Evolutionary conservation across 2,888 invertebrate genomes (phyloP), one percentile per base, ranked within the genome.

Genomic region (Hypercompe scribonia): DNA sequence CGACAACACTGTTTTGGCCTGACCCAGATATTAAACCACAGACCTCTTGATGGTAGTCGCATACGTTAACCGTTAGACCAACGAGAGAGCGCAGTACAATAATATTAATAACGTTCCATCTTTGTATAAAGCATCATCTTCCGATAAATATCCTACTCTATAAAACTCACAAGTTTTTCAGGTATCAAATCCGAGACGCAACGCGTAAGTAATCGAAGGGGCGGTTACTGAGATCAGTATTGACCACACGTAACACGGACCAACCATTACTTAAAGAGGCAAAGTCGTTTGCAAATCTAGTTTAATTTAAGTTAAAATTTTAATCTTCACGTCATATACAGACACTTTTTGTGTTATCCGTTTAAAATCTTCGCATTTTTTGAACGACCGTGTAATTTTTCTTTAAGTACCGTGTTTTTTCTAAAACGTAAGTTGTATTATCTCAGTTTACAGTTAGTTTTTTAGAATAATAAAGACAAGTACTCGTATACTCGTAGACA

Each of bases 371-470:
- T 3, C 15, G 18, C 18, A 28, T 36, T 50, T 13, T 33, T 31
- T 11, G 34, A 70, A 70, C 18, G 63, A 64, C 63, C 70, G 42
- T 31, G 39, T 24, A 61, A 10, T 24, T 68, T 34, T 50, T 46
- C 61, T 39, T 24, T 24, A 39, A 68, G 28, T 61, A 61, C 63
- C 33, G 33, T n/a, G 46, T 61, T 70, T 63, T 58, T 70, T 58
- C 28, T 33, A 63, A 63, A 46, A 31, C 33, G 63, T 46, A 33
- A 46, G 33, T 54, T 36, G 50, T 13, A 28, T 34, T 33, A 72
- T 54, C 64, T 46, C 58, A 50, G 70, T 65, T 67, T 72, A 83
- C 83, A 77, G 83, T 83, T 83, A 83, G 71, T 67, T 74, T 73
- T 74, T 73, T 77, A 73, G 67, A 75, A 67, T 74, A 79, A 74